Evolutionary conservation across 2,888 invertebrate genomes (phyloP), one percentile per base, ranked within the genome.

Genomic region (Pandemis cinnamomeana): DNA sequence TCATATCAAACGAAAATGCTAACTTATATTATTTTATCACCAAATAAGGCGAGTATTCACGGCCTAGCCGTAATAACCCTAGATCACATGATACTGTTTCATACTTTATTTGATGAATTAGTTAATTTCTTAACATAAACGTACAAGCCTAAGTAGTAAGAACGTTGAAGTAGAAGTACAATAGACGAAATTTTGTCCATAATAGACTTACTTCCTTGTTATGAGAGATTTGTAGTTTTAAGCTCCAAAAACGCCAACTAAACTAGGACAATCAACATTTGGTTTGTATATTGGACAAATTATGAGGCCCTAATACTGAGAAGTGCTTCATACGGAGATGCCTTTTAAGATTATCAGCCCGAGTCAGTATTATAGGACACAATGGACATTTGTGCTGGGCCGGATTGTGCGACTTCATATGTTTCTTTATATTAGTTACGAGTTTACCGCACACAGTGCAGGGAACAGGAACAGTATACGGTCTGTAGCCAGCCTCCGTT

Each of bases 371-470:
- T 78, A 95, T 95, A 63, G 95, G 95, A 86, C 96, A 96, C 81
- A 95, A 87, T 4, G 96, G 95, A 80, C 96, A 96, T 82, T 94
- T 95, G 84, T 95, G 95, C 81, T 95, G 95, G 81, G 95, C 95
- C 15, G 96, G 95, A 79, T 95, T 95, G 85, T 96, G 96, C 51
- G 95, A 95, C 86, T 96, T 95, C 88, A 95, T 91, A 84, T 96
- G 96, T 84, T 96, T 96, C 95, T 96, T 96, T 82, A 96, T 91
- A 89, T 96, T 96, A 84, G 94, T 95, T 79, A 96, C 96, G 77
- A 94, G 93, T 91, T 96, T 96, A 77, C 95, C 95, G 89, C 96
- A 96, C 79, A 95, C 86, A 78, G 91, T 92, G 91, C 96, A 96
- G 80, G 94, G 90, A 87, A 95, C 95, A 80, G 95, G 90, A 77